Base-by-base conservation (phyloP, 2,888 invertebrate species). In the Seira ritae region DNA sequence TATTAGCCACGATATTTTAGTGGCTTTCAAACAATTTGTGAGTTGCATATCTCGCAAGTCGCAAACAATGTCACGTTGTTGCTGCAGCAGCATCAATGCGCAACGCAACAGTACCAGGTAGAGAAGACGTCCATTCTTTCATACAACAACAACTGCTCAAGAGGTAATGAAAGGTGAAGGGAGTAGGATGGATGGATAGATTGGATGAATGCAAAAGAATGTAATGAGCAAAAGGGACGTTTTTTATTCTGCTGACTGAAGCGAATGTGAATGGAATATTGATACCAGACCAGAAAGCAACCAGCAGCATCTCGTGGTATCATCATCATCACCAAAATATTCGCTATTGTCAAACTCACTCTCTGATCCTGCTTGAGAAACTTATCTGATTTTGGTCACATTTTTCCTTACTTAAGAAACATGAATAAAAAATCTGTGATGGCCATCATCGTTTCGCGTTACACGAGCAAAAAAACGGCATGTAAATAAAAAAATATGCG, bases 201-300 rank as follows among this genome's bases (percentile, higher is more conserved):
- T 50, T 24, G 55, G 62, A 55, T 24, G 24, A 12, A 60, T 31
- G 42, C 42, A 12, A 42, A 42, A 42, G 42, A 42, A 42, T 42
- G 42, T 42, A 42, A 8, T 12, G 12, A 8, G 42, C 42, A 42
- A 42, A 42, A 42, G 12, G 42, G 42, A 42, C 42, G 42, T 6
- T 42, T 8, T 42, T 8, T 12, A 6, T 42, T 12, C 6, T 6
- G 42, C 42, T 12, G 12, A 12, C 6, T 12, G 31, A 71, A 62
- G 71, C 46, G 70, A 78, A 78, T 71, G 70, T 78, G 78, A 78
- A 72, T 71, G 71, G 78, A 71, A 78, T 78, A 71, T 50, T 65
- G 42, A 70, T 69, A 46, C 65, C 31, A 12, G 23, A n/a, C n/a
- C n/a, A n/a, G n/a, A n/a, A n/a, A n/a, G n/a, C n/a, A n/a, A n/a